Conservation (phyloP, 2,888 invertebrate genomes). For the Metopia argyrocephala region DNA sequence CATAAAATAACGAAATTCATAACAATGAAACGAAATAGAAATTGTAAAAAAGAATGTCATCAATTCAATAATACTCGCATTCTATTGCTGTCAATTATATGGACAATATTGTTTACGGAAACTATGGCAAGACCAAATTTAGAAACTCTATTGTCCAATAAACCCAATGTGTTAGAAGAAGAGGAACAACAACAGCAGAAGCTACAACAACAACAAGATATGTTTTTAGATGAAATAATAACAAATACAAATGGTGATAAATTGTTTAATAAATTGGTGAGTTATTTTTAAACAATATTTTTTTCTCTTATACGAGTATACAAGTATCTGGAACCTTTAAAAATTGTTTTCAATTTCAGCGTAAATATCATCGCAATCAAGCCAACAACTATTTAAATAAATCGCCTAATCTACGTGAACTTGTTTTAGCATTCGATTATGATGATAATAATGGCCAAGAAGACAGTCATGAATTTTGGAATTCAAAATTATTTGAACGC, state of each 20-base stretch:
- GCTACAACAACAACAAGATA: constrained; percentile 24
- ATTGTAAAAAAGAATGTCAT: constrained; percentile 1
- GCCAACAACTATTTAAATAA: constrained; percentile 70
- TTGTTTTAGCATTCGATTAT: constrained; percentile 71
- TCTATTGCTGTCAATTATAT: constrained; percentile 56
- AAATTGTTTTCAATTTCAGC: constrained; percentile 58
- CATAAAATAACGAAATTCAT: constrained; percentile 35
- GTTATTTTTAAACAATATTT: constrained; percentile 17
- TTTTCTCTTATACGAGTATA: neutral
- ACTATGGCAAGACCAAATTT: constrained; percentile 54
- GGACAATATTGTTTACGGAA: constrained; percentile 59
- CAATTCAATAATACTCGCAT: constrained; percentile 48
- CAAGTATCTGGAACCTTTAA: neutral
- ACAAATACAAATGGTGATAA: constrained; percentile 65
- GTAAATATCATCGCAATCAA: constrained; percentile 68
- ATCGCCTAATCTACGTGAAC: constrained; percentile 74
- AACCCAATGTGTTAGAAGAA: constrained; percentile 22
- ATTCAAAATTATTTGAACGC: constrained; percentile 68
- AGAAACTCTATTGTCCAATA: constrained; percentile 41
- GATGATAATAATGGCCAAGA: constrained; percentile 64
- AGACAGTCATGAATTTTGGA: constrained; percentile 58
- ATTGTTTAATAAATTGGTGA: constrained; percentile 65
- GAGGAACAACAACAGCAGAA: constrained; percentile 6
- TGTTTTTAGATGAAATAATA: constrained; percentile 69
- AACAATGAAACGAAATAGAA: constrained; percentile 26